Base-by-base conservation (phyloP, 2,888 invertebrate genomes). In the Mantis religiosa region DNA sequence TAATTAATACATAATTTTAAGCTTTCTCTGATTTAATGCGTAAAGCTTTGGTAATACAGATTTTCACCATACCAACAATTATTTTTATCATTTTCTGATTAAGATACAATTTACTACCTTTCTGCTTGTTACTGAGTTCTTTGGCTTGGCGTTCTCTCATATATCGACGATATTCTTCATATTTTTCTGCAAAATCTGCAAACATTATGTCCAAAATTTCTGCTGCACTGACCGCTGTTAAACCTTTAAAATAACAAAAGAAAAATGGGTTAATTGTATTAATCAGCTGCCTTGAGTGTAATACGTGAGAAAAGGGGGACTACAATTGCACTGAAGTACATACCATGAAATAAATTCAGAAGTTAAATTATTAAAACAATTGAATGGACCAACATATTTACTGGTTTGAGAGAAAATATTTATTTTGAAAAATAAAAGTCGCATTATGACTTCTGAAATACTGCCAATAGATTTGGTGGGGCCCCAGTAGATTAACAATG, bases 171-270 rank as follows among this genome's bases (percentile, higher is more conserved):
- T 97, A 97, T 92, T 98, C 98, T 93, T 98, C 97, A 92, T 98
- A 99, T 92, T 99, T 98, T 90, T 97, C 97, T 84, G 98, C 98
- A 93, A 98, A 99, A 93, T 99, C 99, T 71, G 97, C 96, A 91
- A 97, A 96, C 98, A 99, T 98, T 89, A 99, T 96, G 92, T 99
- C 99, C 91, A 98, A 94, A 87, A 99, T 98, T 93, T 99, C 99
- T 87, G 98, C 97, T 90, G 97, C 98, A 92, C 96, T 96, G 8
- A 99, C 96, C 1, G 98, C 98, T 2, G 98, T 99, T 91, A 99
- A 94, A 91, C 98, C 96, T 96, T 91, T n/a, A 84, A 83, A 88
- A 28, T 28, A 28, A 88, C 20, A 88, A 27, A 28, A 27, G 15
- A 30, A 71, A 71, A 20, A 20, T 14, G 20, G 25, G 1, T 54